phyloP scores from a whole-genome alignment of 2,797 vertebrate genomes.

The Sebastes vulpes region DNA sequence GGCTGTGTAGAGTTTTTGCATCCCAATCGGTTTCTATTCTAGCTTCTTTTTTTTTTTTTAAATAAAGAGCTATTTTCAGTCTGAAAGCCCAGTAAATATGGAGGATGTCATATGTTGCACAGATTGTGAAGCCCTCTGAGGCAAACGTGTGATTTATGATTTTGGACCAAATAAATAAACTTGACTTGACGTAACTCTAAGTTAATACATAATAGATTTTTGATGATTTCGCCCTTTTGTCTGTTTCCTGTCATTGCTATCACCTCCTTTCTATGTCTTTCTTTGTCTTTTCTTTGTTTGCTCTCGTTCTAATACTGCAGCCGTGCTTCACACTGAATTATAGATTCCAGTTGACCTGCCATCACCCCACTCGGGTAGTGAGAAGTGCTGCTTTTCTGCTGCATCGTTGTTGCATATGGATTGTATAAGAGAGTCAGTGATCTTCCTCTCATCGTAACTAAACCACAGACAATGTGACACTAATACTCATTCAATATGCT shows the following conservation, averaged over 20 bases:
- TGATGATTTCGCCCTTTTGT: neutral
- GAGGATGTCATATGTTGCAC: neutral
- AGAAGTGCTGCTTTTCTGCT: slow-evolving; percentile 23
- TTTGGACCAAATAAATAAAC: neutral
- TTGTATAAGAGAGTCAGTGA: slow-evolving; percentile 12
- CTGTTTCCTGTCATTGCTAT: neutral
- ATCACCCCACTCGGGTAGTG: slow-evolving; percentile 6
- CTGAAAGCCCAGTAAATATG: neutral
- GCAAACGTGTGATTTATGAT: neutral
- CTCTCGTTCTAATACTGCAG: slow-evolving; percentile 21
- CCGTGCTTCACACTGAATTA: slow-evolving; percentile 58
- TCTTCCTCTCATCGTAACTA: slow-evolving; percentile 22
- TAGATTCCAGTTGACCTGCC: slow-evolving; percentile 64
- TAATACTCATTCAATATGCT: slow-evolving; percentile 42
- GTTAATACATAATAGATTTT: neutral
- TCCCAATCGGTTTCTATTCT: neutral
- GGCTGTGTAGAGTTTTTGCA: neutral
- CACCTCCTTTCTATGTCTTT: neutral
- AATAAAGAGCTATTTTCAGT: neutral
- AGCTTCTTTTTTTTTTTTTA: neutral
- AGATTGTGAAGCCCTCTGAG: neutral
- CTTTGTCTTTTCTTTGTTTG: neutral
- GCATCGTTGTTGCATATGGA: slow-evolving; percentile 15
- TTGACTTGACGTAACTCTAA: neutral
- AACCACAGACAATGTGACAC: slow-evolving; percentile 43